These are phyloP conservation scores for Acleris cristana DNA, from an alignment of 2,888 invertebrate genomes.

Conservation along the genomic window DNA sequence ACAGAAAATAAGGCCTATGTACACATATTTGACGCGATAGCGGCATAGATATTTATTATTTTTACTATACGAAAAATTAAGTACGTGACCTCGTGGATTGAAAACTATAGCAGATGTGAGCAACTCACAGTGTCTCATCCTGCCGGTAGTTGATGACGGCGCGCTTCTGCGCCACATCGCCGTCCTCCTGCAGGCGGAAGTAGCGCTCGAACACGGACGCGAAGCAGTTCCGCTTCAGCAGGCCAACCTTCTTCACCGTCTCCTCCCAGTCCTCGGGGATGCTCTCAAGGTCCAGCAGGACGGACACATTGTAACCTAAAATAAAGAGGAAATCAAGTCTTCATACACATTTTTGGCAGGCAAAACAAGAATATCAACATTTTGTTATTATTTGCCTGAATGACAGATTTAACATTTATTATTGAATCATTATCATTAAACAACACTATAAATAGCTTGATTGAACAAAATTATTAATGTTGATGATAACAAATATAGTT, in stretches of 20 bases:
- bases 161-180: constrained; percentile 94
- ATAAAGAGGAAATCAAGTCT: constrained; percentile 1
- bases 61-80: no score
- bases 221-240: constrained; percentile 98
- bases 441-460: not conserved
- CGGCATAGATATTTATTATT: no score
- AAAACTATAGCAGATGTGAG: no score
- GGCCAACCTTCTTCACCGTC: constrained; percentile 95
- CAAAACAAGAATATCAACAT: no score
- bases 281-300: constrained; percentile 95
- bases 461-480: not conserved
- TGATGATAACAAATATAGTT: not conserved
- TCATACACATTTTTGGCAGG: not conserved
- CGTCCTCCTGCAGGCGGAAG: constrained; percentile 98
- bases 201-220: constrained; percentile 99
- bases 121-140: constrained; percentile 97
- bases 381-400: no score
- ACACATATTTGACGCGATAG: no score
- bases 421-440: no score
- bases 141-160: constrained; percentile 99
- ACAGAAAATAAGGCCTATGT: no score
- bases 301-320: constrained; percentile 96
- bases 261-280: constrained; percentile 95
- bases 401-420: no score
- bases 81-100: no score